Base-by-base conservation (phyloP, 2,797 vertebrate genomes). In the Echiichthys vipera region DNA sequence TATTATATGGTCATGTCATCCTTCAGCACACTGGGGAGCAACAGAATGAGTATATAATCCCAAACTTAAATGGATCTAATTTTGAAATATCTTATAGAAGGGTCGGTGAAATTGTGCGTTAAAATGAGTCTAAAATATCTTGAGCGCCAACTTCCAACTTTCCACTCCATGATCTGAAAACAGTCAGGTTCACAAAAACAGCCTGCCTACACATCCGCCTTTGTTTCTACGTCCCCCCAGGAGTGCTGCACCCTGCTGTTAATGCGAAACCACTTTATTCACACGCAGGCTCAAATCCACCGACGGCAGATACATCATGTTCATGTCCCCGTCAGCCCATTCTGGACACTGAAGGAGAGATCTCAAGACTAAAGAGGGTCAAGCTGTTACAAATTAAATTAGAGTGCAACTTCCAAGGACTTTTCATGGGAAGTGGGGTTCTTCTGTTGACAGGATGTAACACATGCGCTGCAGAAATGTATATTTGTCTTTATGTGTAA, bases 401-500 rank as follows among this genome's bases (percentile, higher is more conserved):
- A 40, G 13, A 71, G 55, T 2, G 0, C 25, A 20, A 29, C 57
- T 68, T 65, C 58, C 22, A 3, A 20, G 11, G 25, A 49, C 37
- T 79, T 78, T 81, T 71, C 57, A 61, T 53, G 17, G 80, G 70
- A 80, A 70, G 39, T 37, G 64, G 20, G 29, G 17, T 42, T n/a
- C 45, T 73, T 74, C 56, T 57, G 53, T 29, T 69, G 51, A 67
- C n/a, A 50, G 75, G 78, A 79, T 49, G 68, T 68, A 70, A 61
- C 85, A 82, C 67, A 64, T 50, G 64, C 55, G 32, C 49, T 30
- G 42, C 32, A 36, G 36, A 79, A 57, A 61, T 74, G 87, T 88
- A 76, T 89, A 83, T 89, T 91, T 92, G 72, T 92, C 77, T 77
- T 88, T 40, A 68, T 42, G 45, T 65, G 18, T 73, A 81, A 71